These are phyloP conservation scores for Clistopyga incitator DNA, from an alignment of 2,888 invertebrate genomes.

Conservation along the genomic window DNA sequence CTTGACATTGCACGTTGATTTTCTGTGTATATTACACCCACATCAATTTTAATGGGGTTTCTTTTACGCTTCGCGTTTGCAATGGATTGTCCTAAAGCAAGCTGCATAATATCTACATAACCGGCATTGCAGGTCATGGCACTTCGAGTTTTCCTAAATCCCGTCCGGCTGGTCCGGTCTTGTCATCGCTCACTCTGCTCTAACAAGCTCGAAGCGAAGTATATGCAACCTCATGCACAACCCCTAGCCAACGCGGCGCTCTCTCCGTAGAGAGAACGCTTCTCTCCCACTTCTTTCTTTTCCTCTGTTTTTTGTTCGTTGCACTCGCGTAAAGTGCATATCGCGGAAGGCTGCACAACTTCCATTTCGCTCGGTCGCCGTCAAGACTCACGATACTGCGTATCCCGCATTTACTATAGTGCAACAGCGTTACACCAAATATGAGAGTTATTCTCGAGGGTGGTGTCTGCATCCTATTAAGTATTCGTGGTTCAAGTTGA, in stretches of 20 bases:
- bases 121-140: not conserved
- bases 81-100: constrained; percentile 16
- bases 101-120: constrained; percentile 15
- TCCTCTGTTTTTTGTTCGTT: constrained; percentile 8
- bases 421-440: not conserved
- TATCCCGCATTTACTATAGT: not conserved
- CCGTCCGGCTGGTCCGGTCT: not conserved
- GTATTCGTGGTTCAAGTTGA: not conserved
- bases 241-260: not conserved
- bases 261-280: not conserved
- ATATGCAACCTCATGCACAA: constrained; percentile 2
- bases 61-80: not conserved
- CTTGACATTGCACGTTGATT: too few relatives aligned
- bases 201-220: constrained; percentile 25
- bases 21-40: too few relatives aligned
- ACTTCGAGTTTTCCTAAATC: constrained; percentile 21
- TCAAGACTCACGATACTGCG: constrained; percentile 7
- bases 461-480: not conserved
- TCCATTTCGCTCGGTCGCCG: constrained; percentile 39
- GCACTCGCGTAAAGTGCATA: constrained; percentile 43
- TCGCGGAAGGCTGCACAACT: constrained; percentile 41
- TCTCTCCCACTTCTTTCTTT: not conserved
- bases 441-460: not conserved
- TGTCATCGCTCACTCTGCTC: not conserved
- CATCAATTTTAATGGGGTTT: not conserved